These are phyloP conservation scores for Antennarius striatus DNA, from an alignment of 2,113 vertebrate genomes.

Conservation along the genomic window DNA sequence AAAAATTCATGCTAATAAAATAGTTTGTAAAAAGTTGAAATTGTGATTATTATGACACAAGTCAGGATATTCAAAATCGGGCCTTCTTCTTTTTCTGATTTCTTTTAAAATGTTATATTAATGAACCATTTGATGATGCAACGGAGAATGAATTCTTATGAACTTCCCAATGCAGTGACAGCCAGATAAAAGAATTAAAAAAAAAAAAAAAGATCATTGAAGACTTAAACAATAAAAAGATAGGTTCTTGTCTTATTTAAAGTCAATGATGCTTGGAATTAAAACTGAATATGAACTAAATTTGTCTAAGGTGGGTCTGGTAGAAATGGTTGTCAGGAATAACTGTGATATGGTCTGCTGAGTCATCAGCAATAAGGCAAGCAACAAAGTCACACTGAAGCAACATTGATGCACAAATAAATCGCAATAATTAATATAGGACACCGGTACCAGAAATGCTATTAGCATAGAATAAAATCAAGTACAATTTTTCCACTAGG, in stretches of 20 bases:
- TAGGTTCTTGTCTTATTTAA: constrained; percentile 24
- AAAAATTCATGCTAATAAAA: constrained; percentile 38
- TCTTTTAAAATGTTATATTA: constrained; percentile 11
- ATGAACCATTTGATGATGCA: constrained; percentile 30
- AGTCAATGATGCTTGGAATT: constrained; percentile 38
- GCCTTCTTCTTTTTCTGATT: background rate
- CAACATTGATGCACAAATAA: constrained; percentile 27
- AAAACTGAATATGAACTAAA: constrained; percentile 33
- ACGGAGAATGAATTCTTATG: constrained; percentile 39
- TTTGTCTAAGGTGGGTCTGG: constrained; percentile 8
- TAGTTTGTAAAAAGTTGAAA: constrained; percentile 18
- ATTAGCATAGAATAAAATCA: constrained; percentile 18
- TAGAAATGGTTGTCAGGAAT: constrained; percentile 17
- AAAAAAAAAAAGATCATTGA: constrained; percentile 28
- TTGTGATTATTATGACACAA: constrained; percentile 9
- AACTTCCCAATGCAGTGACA: constrained; percentile 17
- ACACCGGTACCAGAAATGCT: background rate
- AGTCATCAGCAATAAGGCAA: constrained; percentile 4
- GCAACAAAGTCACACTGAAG: constrained; percentile 14
- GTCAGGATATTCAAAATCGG: constrained; percentile 1
- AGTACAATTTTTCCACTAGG: background rate
- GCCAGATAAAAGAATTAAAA: constrained; percentile 31
- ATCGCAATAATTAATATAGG: constrained; percentile 11
- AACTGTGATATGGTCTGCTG: constrained; percentile 21
- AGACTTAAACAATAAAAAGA: constrained; percentile 26